Evolutionary conservation across 1,140 invertebrate species (phyloP).

Genomic region (Drosophila murphyi): DNA sequence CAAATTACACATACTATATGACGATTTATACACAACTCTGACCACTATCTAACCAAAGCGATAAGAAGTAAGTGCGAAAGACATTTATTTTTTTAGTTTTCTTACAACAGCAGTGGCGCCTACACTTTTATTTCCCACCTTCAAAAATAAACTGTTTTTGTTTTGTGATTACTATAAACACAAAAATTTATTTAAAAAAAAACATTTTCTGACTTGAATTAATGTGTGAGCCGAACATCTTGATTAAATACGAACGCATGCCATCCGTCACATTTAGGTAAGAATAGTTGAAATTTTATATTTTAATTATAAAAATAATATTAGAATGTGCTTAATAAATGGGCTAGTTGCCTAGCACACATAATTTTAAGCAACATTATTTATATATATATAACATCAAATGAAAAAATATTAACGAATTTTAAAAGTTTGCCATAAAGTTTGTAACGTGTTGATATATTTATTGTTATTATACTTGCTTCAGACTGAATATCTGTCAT

Average conservation of each 20-base stretch:
- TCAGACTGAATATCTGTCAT: no score
- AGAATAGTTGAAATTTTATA: background rate
- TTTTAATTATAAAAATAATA: no score
- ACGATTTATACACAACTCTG: constrained; percentile 12
- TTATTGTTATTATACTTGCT: no score
- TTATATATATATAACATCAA: no score
- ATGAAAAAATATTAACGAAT: no score
- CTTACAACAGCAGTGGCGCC: constrained; percentile 21
- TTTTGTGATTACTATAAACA: background rate
- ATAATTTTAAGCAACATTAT: no score
- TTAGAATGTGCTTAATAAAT: background rate
- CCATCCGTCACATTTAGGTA: constrained; percentile 66
- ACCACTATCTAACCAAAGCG: constrained; percentile 14
- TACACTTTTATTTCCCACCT: constrained; percentile 10
- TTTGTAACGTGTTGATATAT: no score
- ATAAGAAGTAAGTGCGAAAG: constrained; percentile 30
- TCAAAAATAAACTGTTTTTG: background rate
- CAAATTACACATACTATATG: constrained; percentile 19
- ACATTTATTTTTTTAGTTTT: constrained; percentile 38
- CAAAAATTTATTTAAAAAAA: background rate
- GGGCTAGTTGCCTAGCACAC: no score
- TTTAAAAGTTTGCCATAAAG: no score
- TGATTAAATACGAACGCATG: constrained; percentile 58
- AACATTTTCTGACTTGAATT: background rate
- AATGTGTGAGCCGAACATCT: constrained; percentile 37